Percentiles rank a stretch among this genome's conserved stretches.
Evolutionary conservation across 2,888 invertebrate genomes (phyloP).

Genomic region (Rhimphoctona megacephalus): DNA sequence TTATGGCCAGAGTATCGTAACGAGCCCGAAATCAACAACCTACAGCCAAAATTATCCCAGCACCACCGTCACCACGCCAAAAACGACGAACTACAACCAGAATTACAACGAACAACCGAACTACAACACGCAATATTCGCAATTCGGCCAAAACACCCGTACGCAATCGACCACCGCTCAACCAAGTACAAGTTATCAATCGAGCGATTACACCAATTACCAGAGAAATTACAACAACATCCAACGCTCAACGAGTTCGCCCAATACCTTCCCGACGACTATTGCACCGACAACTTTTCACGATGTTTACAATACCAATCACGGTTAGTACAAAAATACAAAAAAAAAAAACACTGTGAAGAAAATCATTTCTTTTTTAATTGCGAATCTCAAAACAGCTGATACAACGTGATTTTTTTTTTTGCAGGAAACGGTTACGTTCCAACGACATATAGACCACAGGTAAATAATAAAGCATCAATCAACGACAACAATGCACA

Average conservation of each 20-base stretch:
- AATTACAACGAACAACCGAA: conserved; percentile 70
- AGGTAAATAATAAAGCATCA: conserved; percentile 77
- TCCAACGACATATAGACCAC: conserved; percentile 85
- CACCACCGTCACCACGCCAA: conserved; percentile 71
- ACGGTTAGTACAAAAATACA: conserved; percentile 66
- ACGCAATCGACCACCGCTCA: conserved; percentile 77
- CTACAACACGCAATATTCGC: conserved; percentile 73
- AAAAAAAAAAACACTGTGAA: neutral
- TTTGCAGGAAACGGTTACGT: conserved; percentile 85
- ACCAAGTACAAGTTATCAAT: conserved; percentile 78
- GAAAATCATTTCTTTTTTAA: neutral
- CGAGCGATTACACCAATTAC: conserved; percentile 78
- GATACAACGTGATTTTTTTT: conserved; percentile 74
- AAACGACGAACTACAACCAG: conserved; percentile 74
- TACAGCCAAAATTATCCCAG: conserved; percentile 69
- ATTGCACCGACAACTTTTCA: conserved; percentile 76
- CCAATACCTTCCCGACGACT: conserved; percentile 75
- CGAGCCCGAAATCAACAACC: conserved; percentile 66
- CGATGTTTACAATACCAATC: conserved; percentile 76
- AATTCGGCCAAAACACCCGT: conserved; percentile 69
- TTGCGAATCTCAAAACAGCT: conserved; percentile 64
- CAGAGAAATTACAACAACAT: conserved; percentile 80
- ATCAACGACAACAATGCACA: conserved; percentile 73
- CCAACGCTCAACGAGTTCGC: conserved; percentile 76
- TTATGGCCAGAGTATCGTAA: conserved; percentile 59